Evolutionary conservation across 2,113 vertebrate species (phyloP).

Genomic region (Xiphophorus couchianus): DNA sequence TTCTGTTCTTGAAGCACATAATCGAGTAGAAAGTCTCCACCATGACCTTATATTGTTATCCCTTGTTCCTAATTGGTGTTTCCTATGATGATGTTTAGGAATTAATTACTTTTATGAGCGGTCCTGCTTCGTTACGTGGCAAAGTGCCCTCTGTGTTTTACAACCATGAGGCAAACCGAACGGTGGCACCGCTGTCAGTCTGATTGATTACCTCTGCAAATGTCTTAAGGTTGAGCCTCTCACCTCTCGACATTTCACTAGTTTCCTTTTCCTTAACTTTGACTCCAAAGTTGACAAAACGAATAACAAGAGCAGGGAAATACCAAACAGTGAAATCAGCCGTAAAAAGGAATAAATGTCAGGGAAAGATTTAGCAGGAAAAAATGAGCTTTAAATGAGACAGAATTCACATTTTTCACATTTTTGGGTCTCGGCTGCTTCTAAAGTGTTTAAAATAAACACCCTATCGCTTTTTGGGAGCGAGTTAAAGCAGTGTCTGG

Average conservation of each 20-base stretch:
- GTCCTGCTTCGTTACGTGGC: slow-evolving; percentile 11
- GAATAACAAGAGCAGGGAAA: slow-evolving; percentile 41
- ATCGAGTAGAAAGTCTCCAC: slow-evolving; percentile 20
- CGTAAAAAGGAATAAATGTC: slow-evolving; percentile 64
- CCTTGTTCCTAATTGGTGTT: slow-evolving; percentile 54
- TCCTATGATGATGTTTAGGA: slow-evolving; percentile 34
- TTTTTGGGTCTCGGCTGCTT: too few species aligned
- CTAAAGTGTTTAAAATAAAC: too few species aligned
- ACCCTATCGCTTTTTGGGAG: too few species aligned
- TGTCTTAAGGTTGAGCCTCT: slow-evolving; percentile 73
- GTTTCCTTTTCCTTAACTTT: slow-evolving; percentile 51
- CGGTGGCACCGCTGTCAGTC: slow-evolving; percentile 42
- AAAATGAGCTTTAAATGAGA: slow-evolving; percentile 12
- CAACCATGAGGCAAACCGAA: slow-evolving; percentile 30
- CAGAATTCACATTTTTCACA: too few species aligned
- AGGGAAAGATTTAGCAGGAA: slow-evolving; percentile 18
- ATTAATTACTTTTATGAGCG: slow-evolving; percentile 42
- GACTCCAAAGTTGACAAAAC: slow-evolving; percentile 55
- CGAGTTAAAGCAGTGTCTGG: too few species aligned
- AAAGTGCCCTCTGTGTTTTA: slow-evolving; percentile 14
- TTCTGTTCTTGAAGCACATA: slow-evolving; percentile 15
- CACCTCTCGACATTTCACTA: slow-evolving; percentile 69
- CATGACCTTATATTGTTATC: slow-evolving; percentile 19
- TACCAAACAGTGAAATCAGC: slow-evolving; percentile 39
- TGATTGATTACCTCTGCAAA: slow-evolving; percentile 73